Conservation (phyloP, 2,113 vertebrate genomes). For the Etia nguti region DNA sequence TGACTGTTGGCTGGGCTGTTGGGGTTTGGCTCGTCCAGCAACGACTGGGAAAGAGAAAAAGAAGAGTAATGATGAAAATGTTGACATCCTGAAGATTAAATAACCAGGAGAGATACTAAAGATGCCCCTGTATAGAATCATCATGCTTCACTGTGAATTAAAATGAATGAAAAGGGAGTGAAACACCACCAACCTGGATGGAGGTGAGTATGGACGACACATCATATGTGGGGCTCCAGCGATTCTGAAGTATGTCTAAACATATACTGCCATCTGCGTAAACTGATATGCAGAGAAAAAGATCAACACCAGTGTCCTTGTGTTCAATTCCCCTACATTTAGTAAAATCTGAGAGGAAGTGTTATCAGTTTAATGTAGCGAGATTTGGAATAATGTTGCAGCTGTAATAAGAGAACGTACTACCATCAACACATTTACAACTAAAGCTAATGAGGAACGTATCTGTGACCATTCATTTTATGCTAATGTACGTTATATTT, state of each 20-base stretch:
- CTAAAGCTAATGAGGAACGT: background rate
- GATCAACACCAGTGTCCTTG: background rate
- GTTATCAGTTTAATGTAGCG: too few species aligned
- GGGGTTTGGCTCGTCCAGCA: conserved; percentile 96
- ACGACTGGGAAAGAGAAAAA: conserved; percentile 72
- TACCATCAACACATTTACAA: background rate
- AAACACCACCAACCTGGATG: conserved; percentile 83
- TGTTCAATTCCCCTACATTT: too few species aligned
- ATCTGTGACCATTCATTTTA: rapidly evolving
- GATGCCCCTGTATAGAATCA: background rate
- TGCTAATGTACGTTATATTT: background rate
- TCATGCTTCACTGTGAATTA: background rate
- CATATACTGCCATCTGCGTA: conserved; percentile 99
- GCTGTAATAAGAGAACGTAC: too few species aligned
- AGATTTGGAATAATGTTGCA: too few species aligned
- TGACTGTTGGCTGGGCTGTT: conserved; percentile 99
- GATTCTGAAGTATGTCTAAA: conserved; percentile 99
- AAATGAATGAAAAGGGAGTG: background rate
- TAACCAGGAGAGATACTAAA: background rate
- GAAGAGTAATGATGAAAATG: background rate
- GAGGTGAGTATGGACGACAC: conserved; percentile 99
- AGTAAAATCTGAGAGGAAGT: too few species aligned
- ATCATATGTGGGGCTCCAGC: conserved; percentile 97
- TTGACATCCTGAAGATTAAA: background rate
- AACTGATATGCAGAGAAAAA: conserved; percentile 67